A percentile compares a stretch with the other conserved stretches of the same genome.
These are phyloP conservation scores for Lytechinus variegatus DNA, from an alignment of 35 echinoderm and acorn worm genomes.

Conservation along the genomic window DNA sequence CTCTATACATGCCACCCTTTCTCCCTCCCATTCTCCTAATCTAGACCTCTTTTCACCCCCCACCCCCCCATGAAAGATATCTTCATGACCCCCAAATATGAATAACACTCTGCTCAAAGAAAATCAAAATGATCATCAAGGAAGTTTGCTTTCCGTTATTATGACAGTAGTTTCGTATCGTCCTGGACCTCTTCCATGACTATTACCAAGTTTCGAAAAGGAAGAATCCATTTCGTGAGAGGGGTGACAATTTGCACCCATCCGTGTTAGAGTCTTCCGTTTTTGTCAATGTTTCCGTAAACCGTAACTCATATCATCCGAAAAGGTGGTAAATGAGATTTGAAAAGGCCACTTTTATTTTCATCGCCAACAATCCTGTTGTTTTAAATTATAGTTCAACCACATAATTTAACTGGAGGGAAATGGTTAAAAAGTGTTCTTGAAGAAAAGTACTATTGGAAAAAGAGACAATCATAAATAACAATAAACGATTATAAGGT, in stretches of 20 bases:
- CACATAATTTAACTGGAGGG: neutral
- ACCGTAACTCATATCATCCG: neutral
- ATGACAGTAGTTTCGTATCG: neutral
- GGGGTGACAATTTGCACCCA: neutral
- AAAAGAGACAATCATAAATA: no score
- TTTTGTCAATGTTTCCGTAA: neutral
- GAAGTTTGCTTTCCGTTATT: neutral
- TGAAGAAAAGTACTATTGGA: no score
- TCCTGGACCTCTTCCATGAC: neutral
- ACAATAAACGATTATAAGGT: no score
- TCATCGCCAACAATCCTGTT: neutral
- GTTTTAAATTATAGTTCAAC: neutral
- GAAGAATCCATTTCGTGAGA: neutral
- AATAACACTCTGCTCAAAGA: neutral
- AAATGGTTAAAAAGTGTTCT: neutral
- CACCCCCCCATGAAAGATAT: neutral
- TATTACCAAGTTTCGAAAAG: neutral
- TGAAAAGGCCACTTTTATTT: neutral
- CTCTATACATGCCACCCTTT: neutral
- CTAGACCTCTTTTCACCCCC: no score
- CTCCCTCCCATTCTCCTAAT: neutral
- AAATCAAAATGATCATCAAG: neutral
- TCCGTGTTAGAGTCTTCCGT: neutral
- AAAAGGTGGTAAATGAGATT: neutral
- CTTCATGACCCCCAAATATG: neutral